A percentile compares a stretch with the other conserved stretches of the same genome.
phyloP scores from a whole-genome alignment of 2,888 invertebrate species.

The Peribatodes rhomboidaria region DNA sequence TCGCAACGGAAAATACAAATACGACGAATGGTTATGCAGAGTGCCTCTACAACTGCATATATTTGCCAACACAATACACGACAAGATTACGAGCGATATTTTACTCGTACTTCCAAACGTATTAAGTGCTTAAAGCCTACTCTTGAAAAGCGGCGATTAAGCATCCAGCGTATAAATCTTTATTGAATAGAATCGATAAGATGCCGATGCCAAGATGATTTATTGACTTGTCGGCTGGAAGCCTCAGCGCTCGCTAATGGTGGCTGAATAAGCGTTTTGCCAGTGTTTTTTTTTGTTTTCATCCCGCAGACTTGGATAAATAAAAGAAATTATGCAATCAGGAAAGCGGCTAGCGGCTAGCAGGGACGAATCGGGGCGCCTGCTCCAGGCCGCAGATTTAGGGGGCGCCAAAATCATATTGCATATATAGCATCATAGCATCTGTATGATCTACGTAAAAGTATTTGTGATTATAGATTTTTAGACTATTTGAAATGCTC shows the following conservation, averaged over 20 bases:
- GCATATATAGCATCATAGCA: too few species aligned
- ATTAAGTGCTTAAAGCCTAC: slow-evolving; percentile 63
- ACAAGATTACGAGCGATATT: slow-evolving; percentile 52
- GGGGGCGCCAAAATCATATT: too few species aligned
- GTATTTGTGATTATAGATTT: too few species aligned
- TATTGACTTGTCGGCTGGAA: slow-evolving; percentile 74
- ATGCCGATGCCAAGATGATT: slow-evolving; percentile 79
- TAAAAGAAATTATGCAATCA: slow-evolving; percentile 64
- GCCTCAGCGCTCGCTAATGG: slow-evolving; percentile 59
- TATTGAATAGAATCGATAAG: slow-evolving; percentile 79
- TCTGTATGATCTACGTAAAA: too few species aligned
- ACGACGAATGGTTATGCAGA: too few species aligned
- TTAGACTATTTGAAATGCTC: too few species aligned
- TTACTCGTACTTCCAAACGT: slow-evolving; percentile 48
- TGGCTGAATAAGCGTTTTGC: slow-evolving; percentile 61
- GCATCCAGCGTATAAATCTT: slow-evolving; percentile 68
- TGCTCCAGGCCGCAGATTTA: too few species aligned
- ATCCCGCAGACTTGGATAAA: slow-evolving; percentile 54
- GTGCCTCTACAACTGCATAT: slow-evolving; percentile 17
- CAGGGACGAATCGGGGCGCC: too few species aligned
- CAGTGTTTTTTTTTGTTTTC: slow-evolving; percentile 60
- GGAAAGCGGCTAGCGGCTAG: slow-evolving; percentile 49
- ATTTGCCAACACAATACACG: slow-evolving; percentile 34
- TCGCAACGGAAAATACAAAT: too few species aligned
- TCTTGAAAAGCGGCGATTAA: slow-evolving; percentile 68